Evolutionary conservation across 2,888 invertebrate species (phyloP).

Genomic region (Hypena proboscidalis): DNA sequence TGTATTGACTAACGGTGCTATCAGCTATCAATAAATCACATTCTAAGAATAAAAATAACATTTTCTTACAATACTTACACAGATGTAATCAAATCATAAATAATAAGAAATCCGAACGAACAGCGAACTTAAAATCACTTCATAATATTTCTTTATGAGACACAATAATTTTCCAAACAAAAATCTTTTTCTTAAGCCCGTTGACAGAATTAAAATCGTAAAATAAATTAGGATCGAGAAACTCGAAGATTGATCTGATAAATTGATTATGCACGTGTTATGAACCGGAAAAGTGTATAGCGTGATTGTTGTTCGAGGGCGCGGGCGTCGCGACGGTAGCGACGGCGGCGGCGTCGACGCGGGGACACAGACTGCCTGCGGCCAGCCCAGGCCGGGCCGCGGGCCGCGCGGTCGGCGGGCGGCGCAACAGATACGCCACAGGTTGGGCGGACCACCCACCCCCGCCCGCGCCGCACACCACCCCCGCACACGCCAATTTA

Average conservation of each 20-base stretch:
- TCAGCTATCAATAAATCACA: no score
- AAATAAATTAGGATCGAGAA: conserved; percentile 10
- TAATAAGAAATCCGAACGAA: conserved; percentile 10
- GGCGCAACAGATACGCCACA: conserved; percentile 84
- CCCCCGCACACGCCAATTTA: conserved; percentile 70
- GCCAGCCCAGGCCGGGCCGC: conserved; percentile 52
- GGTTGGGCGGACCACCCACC: conserved; percentile 79
- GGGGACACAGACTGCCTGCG: conserved; percentile 50
- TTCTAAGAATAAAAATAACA: neutral
- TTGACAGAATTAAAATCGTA: conserved; percentile 1
- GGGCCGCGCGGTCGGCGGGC: conserved; percentile 58
- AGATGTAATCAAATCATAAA: conserved; percentile 18
- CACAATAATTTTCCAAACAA: conserved; percentile 6
- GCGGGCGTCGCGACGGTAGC: conserved; percentile 33
- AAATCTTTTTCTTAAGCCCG: conserved; percentile 1
- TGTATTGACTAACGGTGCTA: no score
- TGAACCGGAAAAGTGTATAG: conserved; percentile 60
- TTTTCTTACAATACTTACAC: conserved; percentile 29
- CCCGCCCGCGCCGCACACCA: conserved; percentile 47
- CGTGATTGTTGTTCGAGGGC: conserved; percentile 32
- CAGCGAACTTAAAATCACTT: conserved; percentile 33
- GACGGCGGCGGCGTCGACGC: conserved; percentile 41
- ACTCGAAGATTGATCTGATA: conserved; percentile 41
- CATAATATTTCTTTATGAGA: conserved; percentile 8
- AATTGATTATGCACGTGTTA: conserved; percentile 60